Evolutionary conservation across 2,888 invertebrate species (phyloP).

Genomic region (Orthosia gothica): DNA sequence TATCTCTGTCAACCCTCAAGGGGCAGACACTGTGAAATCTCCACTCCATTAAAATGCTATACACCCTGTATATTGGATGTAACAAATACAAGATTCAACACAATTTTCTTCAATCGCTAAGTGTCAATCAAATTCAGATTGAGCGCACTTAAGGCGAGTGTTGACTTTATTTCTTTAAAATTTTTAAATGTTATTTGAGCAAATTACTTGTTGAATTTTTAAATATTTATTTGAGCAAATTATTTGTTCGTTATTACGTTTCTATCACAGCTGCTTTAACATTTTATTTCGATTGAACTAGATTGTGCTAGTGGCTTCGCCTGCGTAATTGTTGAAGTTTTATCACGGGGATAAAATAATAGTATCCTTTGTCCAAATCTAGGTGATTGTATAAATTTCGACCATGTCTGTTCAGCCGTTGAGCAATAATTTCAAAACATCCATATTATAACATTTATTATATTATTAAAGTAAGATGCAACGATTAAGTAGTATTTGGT

Average conservation of each 20-base stretch:
- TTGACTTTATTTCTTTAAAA: background rate
- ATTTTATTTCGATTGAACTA: background rate
- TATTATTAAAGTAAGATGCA: too few relatives aligned
- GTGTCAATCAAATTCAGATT: conserved; percentile 62
- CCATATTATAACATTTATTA: too few relatives aligned
- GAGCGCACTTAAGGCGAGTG: conserved; percentile 33
- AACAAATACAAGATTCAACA: conserved; percentile 69
- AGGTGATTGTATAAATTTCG: too few relatives aligned
- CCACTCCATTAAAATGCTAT: conserved; percentile 82
- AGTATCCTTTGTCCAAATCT: too few relatives aligned
- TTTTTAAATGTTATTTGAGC: background rate
- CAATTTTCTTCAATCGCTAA: conserved; percentile 68
- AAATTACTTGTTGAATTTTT: background rate
- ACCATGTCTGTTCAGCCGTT: too few relatives aligned
- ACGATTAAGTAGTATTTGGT: too few relatives aligned
- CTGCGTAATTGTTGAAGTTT: background rate
- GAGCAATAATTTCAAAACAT: too few relatives aligned
- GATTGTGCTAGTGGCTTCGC: too few relatives aligned
- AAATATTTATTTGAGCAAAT: background rate
- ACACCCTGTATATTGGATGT: conserved; percentile 67
- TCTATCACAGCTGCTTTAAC: background rate
- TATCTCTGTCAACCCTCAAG: conserved; percentile 83
- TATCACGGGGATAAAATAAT: background rate
- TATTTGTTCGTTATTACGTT: background rate
- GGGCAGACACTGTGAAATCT: conserved; percentile 85